Conservation (phyloP, 2,113 vertebrate species). For the Ginglymostoma cirratum region DNA sequence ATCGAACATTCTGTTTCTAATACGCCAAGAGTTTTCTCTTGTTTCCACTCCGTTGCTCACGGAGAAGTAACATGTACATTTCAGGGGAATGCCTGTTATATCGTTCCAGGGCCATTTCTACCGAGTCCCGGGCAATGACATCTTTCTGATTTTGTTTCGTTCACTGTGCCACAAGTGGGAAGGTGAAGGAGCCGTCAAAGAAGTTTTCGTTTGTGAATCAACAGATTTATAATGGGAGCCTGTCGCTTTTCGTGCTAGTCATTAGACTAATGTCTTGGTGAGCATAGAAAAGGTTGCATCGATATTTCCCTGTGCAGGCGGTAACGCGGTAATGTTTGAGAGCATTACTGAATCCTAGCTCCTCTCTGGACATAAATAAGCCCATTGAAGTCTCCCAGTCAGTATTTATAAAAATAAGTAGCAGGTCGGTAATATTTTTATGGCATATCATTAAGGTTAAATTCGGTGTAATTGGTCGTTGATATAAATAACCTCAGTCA, state of each 20-base stretch:
- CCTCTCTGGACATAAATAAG: neutral
- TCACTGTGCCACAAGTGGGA: neutral
- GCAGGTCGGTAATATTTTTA: slow-evolving; percentile 20
- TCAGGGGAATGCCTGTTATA: neutral
- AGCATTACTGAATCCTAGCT: neutral
- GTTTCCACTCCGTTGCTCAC: too few relatives aligned
- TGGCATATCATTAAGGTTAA: slow-evolving; percentile 10
- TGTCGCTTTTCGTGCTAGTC: too few relatives aligned
- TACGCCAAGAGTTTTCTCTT: too few relatives aligned
- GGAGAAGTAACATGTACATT: neutral
- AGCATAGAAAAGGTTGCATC: neutral
- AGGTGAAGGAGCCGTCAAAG: neutral
- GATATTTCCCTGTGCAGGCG: neutral
- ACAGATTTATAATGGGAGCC: neutral
- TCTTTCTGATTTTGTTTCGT: neutral
- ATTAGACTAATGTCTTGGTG: neutral
- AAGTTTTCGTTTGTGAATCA: neutral
- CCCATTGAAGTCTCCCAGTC: neutral
- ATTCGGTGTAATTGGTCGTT: neutral
- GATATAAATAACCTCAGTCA: slow-evolving; percentile 17
- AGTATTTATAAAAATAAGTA: slow-evolving; percentile 24
- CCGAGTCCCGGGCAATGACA: neutral
- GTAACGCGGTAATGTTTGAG: neutral
- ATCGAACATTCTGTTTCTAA: neutral
- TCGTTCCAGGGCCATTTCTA: neutral